These are phyloP conservation scores for Plecotus auritus DNA, from an alignment of 2,113 vertebrate species.

Conservation along the genomic window DNA sequence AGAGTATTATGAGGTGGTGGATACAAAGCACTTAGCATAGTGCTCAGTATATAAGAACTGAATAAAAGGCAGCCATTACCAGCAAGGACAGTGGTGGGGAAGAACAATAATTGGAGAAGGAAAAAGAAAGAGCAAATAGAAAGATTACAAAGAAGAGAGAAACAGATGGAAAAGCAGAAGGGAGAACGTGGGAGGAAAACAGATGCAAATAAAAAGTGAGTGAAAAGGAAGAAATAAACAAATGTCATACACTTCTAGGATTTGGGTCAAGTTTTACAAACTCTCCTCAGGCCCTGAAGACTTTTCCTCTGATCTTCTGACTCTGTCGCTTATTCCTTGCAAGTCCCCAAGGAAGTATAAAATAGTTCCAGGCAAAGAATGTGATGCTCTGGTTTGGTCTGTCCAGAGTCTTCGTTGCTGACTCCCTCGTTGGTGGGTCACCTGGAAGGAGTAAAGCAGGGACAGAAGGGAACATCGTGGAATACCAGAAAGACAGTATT, in stretches of 20 bases:
- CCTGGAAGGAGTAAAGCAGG: not conserved
- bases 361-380: conserved; percentile 22
- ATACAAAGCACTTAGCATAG: not conserved
- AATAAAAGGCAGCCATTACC: not conserved
- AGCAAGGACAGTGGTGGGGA: not conserved
- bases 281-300: not conserved
- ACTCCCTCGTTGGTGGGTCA: not conserved
- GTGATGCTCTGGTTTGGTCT: not conserved
- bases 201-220: not conserved
- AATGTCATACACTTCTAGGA: not conserved
- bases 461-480: not conserved
- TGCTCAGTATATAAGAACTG: not conserved
- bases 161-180: not conserved
- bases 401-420: not conserved
- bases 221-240: not conserved
- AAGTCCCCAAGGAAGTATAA: conserved; percentile 21
- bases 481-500: not conserved
- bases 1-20: not conserved
- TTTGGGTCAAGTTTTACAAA: not conserved
- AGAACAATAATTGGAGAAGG: not conserved
- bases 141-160: not conserved
- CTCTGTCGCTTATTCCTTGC: not conserved
- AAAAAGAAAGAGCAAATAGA: not conserved
- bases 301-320: not conserved
- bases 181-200: not conserved